Base-by-base conservation (phyloP, 2,888 invertebrate genomes). In the Ophion costatus region DNA sequence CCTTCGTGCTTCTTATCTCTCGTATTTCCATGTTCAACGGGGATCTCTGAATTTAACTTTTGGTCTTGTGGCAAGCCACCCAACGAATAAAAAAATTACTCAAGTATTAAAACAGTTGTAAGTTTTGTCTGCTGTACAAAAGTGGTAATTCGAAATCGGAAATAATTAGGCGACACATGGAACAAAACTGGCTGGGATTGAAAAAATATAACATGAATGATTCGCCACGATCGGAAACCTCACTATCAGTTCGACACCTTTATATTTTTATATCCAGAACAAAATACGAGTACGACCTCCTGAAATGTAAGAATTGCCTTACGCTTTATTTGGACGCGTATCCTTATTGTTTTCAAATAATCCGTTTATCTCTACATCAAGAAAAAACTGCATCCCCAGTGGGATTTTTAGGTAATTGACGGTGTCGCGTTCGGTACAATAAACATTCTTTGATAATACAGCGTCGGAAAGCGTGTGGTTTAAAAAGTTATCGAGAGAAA, bases 351-450 rank as follows among this genome's bases (percentile, higher is more conserved):
- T 7, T 17, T 51, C 22, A 0, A 24, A 24, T 7, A 45, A 69
- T 7, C 9, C 22, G 3, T 56, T 20, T 1, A 9, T 10, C 33
- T 57, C n/a, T 9, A 6, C 24, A 33, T n/a, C n/a, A 38, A 57
- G 57, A 56, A 56, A 56, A 71, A n/a, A 10, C 6, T 38, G 59
- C 10, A 17, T 22, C 9, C 6, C 24, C 45, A 22, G 22, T 73
- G n/a, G 9, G 33, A 57, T 3, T 38, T 77, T 67, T 3, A 33
- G 64, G 22, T 66, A 66, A 70, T 80, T 64, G 33, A 79, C 17
- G 22, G 64, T 57, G 20, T 79, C 61, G 61, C 69, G 59, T 29
- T 57, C 64, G 45, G 64, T 80, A 80, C 75, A 57, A 56, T 38
- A 67, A 38, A 20, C 59, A 73, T 38, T 42, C 33, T 38, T 76